These are phyloP conservation scores for Podilymbus podiceps DNA, from an alignment of 2,113 vertebrate species.

Conservation along the genomic window DNA sequence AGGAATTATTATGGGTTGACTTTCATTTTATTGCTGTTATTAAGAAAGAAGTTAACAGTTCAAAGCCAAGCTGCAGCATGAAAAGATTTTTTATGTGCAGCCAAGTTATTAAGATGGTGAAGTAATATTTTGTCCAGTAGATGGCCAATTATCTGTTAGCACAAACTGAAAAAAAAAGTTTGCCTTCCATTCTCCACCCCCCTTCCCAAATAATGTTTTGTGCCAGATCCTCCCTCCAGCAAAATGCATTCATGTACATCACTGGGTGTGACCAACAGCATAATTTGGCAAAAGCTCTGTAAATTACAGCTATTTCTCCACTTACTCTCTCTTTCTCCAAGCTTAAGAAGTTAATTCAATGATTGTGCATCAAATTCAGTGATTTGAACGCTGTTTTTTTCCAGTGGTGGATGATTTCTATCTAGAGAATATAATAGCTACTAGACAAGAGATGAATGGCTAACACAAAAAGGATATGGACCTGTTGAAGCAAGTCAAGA, in stretches of 20 bases:
- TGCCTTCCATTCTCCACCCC: background rate
- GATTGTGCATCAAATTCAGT: background rate
- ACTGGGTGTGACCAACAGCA: background rate
- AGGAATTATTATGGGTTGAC: background rate
- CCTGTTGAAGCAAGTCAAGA: too few species aligned
- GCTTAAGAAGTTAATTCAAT: conserved; percentile 1
- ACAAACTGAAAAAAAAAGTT: background rate
- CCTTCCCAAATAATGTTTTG: background rate
- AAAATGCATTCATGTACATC: background rate
- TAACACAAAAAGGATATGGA: background rate
- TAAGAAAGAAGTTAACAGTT: background rate
- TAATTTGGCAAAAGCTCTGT: background rate
- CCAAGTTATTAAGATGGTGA: background rate
- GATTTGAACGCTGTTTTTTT: background rate
- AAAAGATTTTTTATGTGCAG: background rate
- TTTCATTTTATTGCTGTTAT: conserved; percentile 15
- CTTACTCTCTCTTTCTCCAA: background rate
- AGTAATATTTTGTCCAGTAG: conserved; percentile 27
- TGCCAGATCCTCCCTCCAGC: background rate
- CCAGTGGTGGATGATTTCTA: background rate
- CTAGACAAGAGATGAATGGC: background rate
- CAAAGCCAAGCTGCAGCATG: conserved; percentile 1
- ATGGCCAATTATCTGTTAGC: conserved; percentile 12
- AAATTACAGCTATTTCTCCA: conserved; percentile 4
- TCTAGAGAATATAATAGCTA: conserved; percentile 7